A percentile compares a stretch with the other conserved stretches of the same genome.
phyloP scores from a whole-genome alignment of 2,797 vertebrate species.

The Acomys russatus region DNA sequence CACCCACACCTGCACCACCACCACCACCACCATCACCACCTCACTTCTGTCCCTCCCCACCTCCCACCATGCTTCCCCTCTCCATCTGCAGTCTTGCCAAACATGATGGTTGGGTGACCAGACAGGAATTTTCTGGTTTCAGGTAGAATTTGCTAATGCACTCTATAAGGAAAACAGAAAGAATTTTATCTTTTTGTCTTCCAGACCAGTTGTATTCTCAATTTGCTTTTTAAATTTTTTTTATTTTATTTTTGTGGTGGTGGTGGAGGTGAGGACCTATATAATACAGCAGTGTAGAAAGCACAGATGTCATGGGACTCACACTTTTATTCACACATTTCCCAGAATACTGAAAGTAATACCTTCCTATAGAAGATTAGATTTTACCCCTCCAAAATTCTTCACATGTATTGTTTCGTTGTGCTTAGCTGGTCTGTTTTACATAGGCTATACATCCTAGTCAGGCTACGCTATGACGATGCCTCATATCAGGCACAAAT shows the following conservation, averaged over 20 bases:
- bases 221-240: background rate
- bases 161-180: background rate
- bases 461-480: background rate
- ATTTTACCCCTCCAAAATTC: background rate
- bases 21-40: background rate
- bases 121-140: background rate
- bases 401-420: background rate
- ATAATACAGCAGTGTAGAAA: background rate
- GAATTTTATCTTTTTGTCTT: constrained; percentile 25
- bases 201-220: background rate
- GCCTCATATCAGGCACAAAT: background rate
- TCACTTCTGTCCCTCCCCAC: background rate
- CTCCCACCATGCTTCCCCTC: background rate
- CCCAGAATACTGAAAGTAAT: background rate
- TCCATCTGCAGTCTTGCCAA: background rate
- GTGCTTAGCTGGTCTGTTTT: background rate
- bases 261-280: background rate
- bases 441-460: background rate
- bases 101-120: background rate
- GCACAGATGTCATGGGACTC: background rate
- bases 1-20: background rate
- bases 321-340: background rate
- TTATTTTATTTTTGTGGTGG: background rate
- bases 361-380: background rate
- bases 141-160: background rate